A percentile compares a stretch with the other conserved stretches of the same genome.
These are phyloP conservation scores for Oasisia sp. DNA, from an alignment of 2,888 invertebrate species.

Conservation along the genomic window DNA sequence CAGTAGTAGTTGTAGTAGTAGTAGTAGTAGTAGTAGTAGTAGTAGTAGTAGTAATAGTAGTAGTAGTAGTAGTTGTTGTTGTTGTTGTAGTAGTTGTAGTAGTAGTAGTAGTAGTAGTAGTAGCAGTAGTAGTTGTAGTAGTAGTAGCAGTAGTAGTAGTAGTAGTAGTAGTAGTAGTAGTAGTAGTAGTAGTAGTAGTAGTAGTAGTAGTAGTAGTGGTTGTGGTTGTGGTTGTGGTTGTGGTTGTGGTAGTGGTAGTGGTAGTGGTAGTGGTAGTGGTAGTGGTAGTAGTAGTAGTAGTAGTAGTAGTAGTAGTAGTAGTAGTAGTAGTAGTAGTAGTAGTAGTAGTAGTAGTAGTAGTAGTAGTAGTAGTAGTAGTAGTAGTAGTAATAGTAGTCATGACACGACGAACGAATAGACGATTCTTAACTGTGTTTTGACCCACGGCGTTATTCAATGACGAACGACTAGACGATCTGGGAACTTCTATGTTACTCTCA, in stretches of 20 bases:
- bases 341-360: constrained; percentile 20
- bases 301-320: not conserved
- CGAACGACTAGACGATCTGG: too few relatives aligned
- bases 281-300: constrained; percentile 8
- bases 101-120: not conserved
- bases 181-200: not conserved
- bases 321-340: constrained; percentile 18
- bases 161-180: not conserved
- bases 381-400: constrained; percentile 14
- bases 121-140: not conserved
- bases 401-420: too few relatives aligned
- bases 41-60: not conserved
- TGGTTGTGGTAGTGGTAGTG: not conserved
- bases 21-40: not conserved
- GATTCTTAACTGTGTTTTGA: too few relatives aligned
- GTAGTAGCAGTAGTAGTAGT: not conserved
- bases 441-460: too few relatives aligned
- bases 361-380: constrained; percentile 18
- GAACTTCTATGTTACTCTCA: too few relatives aligned
- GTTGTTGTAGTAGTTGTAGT: too few relatives aligned
- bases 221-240: not conserved
- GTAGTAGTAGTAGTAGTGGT: not conserved
- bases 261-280: constrained; percentile 22
- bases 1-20: not conserved
- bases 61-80: too few relatives aligned